Percentiles rank a stretch among this genome's conserved stretches.
Evolutionary conservation across 2,113 vertebrate genomes (phyloP).

Genomic region (Neomonachus schauinslandi): DNA sequence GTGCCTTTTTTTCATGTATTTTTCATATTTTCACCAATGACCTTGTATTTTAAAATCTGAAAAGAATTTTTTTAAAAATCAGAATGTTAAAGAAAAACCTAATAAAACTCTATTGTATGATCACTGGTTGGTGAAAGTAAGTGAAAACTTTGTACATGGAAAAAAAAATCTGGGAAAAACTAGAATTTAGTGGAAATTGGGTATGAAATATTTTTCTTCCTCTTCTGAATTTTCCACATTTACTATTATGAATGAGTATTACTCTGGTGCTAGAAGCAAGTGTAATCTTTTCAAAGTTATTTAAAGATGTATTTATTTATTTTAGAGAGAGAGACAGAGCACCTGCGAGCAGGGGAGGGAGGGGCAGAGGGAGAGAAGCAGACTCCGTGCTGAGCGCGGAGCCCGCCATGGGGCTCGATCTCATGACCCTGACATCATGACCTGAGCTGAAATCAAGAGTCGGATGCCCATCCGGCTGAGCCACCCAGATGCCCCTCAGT

Average conservation of each 20-base stretch:
- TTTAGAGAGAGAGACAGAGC: background rate
- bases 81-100: background rate
- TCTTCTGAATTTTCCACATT: background rate
- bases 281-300: background rate
- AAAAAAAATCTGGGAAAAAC: background rate
- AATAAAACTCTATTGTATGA: background rate
- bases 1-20: background rate
- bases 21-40: background rate
- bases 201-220: background rate
- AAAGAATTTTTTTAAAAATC: background rate
- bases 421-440: background rate
- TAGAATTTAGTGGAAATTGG: background rate
- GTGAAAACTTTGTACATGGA: background rate
- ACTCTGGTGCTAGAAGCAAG: background rate
- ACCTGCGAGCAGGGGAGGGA: background rate
- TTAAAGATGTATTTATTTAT: background rate
- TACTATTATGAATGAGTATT: background rate
- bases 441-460: background rate
- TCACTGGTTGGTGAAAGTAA: background rate
- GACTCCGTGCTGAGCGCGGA: background rate
- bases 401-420: accelerated
- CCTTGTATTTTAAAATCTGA: background rate
- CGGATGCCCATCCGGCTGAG: background rate
- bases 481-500: background rate
- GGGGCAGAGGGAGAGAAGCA: background rate